A percentile compares a stretch with the other conserved stretches of the same genome.
Conservation (phyloP, 2,113 vertebrate genomes). For the Pelusios castaneus region DNA sequence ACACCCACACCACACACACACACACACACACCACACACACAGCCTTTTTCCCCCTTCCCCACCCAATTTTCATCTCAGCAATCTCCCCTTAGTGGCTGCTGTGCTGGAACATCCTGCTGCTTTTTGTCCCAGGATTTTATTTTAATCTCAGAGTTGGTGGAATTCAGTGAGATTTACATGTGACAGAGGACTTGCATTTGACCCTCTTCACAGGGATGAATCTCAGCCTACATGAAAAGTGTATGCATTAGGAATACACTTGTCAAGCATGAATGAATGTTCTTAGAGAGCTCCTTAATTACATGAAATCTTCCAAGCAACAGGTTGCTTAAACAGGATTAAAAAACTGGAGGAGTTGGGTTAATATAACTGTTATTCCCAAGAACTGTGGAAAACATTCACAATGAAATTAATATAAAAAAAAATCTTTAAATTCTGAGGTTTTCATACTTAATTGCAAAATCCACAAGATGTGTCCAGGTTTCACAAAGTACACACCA, state of each 20-base stretch:
- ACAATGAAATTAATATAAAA: slow-evolving; percentile 39
- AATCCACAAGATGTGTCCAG: background rate
- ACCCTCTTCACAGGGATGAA: background rate
- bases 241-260: background rate
- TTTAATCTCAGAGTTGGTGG: slow-evolving; percentile 41
- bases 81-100: background rate
- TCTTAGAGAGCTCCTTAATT: slow-evolving; percentile 51
- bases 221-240: slow-evolving; percentile 28
- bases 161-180: slow-evolving; percentile 48
- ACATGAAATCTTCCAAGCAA: slow-evolving; percentile 47
- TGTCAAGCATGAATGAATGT: slow-evolving; percentile 40
- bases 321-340: slow-evolving; percentile 59
- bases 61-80: slow-evolving; percentile 29
- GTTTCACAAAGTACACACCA: background rate
- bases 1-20: too few relatives aligned
- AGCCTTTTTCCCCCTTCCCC: slow-evolving; percentile 4
- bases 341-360: slow-evolving; percentile 49
- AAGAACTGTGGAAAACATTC: slow-evolving; percentile 20
- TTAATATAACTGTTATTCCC: slow-evolving; percentile 64
- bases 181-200: background rate
- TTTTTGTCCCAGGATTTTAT: slow-evolving; percentile 37
- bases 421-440: background rate
- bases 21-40: background rate
- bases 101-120: background rate
- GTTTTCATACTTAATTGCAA: background rate